Conservation (phyloP, 2,113 vertebrate genomes). For the Microcebus griseorufus region DNA sequence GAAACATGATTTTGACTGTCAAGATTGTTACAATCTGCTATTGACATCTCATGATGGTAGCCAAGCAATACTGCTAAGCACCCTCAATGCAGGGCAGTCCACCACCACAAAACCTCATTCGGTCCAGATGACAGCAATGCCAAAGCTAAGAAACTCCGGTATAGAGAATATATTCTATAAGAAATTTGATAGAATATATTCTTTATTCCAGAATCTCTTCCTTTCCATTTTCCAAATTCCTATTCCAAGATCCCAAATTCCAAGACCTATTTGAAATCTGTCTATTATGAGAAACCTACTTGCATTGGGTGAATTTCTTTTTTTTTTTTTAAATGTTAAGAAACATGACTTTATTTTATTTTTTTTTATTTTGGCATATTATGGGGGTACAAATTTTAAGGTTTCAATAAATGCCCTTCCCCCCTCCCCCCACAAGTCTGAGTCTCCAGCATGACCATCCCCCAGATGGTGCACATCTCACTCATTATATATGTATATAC, state of each 20-base stretch:
- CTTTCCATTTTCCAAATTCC: neutral
- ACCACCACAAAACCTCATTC: too few relatives aligned
- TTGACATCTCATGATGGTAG: neutral
- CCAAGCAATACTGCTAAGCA: accelerated
- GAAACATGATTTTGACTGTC: neutral
- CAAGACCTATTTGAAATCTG: neutral
- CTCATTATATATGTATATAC: too few relatives aligned
- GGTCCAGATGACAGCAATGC: too few relatives aligned
- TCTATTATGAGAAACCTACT: neutral
- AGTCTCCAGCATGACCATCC: too few relatives aligned
- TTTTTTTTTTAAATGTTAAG: neutral
- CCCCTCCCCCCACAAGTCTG: too few relatives aligned
- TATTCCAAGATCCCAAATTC: too few relatives aligned
- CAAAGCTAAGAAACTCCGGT: neutral
- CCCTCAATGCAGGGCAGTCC: too few relatives aligned
- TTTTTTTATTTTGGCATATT: too few relatives aligned
- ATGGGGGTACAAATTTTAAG: too few relatives aligned
- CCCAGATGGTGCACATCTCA: too few relatives aligned
- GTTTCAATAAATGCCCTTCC: too few relatives aligned
- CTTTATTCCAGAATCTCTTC: neutral
- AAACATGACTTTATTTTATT: too few relatives aligned
- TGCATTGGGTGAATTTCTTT: neutral
- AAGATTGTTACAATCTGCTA: neutral
- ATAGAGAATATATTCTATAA: neutral
- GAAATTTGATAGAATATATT: neutral